Percentiles rank a stretch among this genome's conserved stretches.
phyloP scores from a whole-genome alignment of 1,140 invertebrate species.

The Eriocheir sinensis region DNA sequence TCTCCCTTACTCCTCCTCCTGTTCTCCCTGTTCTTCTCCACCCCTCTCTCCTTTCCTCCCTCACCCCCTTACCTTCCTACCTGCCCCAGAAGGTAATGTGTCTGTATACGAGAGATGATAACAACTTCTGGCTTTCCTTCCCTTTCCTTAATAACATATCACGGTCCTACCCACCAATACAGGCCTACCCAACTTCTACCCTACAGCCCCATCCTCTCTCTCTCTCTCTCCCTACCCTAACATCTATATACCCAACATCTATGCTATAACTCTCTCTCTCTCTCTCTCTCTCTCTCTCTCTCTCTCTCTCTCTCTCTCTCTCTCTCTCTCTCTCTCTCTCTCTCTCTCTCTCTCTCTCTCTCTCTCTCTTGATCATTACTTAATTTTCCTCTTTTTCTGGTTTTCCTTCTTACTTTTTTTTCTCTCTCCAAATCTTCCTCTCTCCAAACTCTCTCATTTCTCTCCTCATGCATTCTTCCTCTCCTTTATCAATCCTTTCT shows the following conservation, averaged over 20 bases:
- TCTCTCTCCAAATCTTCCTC: no score
- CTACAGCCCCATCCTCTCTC: not conserved
- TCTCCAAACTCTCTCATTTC: no score
- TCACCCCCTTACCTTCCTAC: not conserved
- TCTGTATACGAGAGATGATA: not conserved
- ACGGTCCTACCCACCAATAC: no score
- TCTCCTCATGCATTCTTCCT: no score
- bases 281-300: constrained; percentile 22
- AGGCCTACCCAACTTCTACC: not conserved
- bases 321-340: constrained; percentile 11
- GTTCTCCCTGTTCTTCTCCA: not conserved
- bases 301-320: constrained; percentile 29
- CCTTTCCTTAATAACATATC: constrained; percentile 1
- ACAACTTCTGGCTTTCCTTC: not conserved
- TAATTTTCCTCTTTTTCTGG: no score
- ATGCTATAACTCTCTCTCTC: not conserved
- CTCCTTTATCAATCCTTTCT: no score
- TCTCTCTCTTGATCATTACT: not conserved
- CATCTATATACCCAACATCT: not conserved
- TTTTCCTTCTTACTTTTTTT: no score
- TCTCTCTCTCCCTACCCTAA: not conserved
- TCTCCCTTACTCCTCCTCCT: not conserved
- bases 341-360: constrained; percentile 29
- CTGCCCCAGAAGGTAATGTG: not conserved
- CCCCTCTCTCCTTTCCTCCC: not conserved